A percentile compares a stretch with the other conserved stretches of the same genome.
Evolutionary conservation across 2,113 vertebrate genomes (phyloP).

Genomic region (Megalops atlanticus): DNA sequence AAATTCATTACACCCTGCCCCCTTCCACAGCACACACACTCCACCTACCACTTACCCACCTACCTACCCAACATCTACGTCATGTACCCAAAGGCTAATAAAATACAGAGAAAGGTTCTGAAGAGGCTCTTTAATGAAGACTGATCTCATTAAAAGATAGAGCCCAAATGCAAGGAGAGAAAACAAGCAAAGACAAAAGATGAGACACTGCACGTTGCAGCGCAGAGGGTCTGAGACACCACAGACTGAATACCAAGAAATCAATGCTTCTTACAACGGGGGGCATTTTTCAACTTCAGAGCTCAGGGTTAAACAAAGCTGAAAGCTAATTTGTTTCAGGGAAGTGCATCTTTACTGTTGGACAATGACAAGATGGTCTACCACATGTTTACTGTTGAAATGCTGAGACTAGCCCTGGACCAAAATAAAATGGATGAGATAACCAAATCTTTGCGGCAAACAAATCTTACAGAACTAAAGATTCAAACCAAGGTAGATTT

Average conservation of each 20-base stretch:
- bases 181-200: neutral
- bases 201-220: too few species aligned
- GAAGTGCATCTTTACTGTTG: neutral
- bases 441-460: too few species aligned
- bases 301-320: neutral
- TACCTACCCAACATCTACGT: neutral
- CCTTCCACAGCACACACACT: too few species aligned
- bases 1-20: too few species aligned
- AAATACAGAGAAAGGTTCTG: neutral
- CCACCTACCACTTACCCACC: too few species aligned
- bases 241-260: neutral
- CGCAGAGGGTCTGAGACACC: neutral
- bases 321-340: neutral
- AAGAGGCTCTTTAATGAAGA: neutral
- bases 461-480: too few species aligned
- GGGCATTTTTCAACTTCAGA: too few species aligned
- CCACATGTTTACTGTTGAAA: neutral
- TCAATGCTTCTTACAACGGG: neutral
- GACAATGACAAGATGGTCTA: neutral
- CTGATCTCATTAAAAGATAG: constrained; percentile 1
- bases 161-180: neutral
- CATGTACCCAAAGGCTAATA: neutral
- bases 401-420: neutral
- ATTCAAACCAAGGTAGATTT: too few species aligned
- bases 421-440: neutral